Conservation (phyloP, 2,888 invertebrate genomes). For the Nephrotoma guestfalica region DNA sequence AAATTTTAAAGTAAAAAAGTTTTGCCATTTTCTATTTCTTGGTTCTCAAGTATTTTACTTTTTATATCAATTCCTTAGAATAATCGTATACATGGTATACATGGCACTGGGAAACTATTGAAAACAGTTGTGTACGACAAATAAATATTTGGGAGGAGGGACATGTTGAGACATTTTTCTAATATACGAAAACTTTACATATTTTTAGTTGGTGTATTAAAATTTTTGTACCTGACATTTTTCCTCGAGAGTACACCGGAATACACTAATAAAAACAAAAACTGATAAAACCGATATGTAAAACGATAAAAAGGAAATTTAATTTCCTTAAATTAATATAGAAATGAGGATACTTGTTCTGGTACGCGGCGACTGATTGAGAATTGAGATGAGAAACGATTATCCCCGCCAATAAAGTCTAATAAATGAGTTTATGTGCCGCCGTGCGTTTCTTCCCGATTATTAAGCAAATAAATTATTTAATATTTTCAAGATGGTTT, state of each 20-base stretch:
- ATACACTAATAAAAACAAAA: not conserved
- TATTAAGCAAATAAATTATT: not conserved
- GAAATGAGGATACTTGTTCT: not conserved
- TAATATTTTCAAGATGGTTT: not conserved
- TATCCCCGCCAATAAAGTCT: not conserved
- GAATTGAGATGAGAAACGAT: not conserved
- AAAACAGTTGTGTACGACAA: not conserved
- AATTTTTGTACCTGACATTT: not conserved
- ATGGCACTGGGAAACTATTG: not conserved
- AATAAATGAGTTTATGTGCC: not conserved
- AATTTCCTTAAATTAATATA: not conserved
- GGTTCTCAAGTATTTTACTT: not conserved
- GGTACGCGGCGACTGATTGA: not conserved
- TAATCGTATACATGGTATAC: no score
- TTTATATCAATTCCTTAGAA: not conserved
- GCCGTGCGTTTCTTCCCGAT: not conserved
- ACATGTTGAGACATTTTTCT: not conserved
- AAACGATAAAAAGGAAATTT: not conserved
- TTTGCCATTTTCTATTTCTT: not conserved
- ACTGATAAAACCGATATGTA: not conserved
- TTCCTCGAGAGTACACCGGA: not conserved
- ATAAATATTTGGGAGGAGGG: not conserved
- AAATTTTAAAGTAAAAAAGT: not conserved
- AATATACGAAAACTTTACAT: not conserved
- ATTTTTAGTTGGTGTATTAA: not conserved